These are phyloP conservation scores for Neomorphus geoffroyi DNA, from an alignment of 2,797 vertebrate species.

Conservation along the genomic window DNA sequence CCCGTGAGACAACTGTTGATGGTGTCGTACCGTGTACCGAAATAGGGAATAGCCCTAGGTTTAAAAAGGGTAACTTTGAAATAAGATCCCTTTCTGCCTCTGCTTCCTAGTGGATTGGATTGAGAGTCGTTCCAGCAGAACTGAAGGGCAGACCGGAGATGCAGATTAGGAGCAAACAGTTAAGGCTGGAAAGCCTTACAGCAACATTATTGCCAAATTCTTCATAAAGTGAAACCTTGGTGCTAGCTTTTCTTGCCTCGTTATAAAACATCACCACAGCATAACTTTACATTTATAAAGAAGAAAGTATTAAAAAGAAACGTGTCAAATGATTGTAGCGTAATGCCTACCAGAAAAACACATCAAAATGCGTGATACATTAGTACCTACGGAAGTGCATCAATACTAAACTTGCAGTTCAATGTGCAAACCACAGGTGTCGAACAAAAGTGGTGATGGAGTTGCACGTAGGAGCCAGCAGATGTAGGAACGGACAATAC, in stretches of 20 bases:
- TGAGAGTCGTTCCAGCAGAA: neutral
- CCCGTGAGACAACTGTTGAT: neutral
- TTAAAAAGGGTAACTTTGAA: neutral
- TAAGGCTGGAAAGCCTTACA: neutral
- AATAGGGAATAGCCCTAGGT: neutral
- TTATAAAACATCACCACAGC: neutral
- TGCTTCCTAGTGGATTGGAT: neutral
- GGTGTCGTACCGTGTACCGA: neutral
- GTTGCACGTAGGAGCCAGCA: neutral
- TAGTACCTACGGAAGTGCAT: neutral
- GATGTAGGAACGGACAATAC: neutral
- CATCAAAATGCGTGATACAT: neutral
- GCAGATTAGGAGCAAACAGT: neutral
- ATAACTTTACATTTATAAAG: neutral
- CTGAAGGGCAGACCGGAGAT: neutral
- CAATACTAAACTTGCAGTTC: neutral
- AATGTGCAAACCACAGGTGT: neutral
- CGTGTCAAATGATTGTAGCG: neutral
- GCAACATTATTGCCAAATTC: slow-evolving; percentile 15
- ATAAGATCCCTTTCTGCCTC: neutral
- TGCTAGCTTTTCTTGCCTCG: neutral
- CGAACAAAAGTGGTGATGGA: neutral
- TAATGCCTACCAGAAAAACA: neutral
- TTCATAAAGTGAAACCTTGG: neutral
- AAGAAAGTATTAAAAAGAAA: neutral